A percentile compares a stretch with the other conserved stretches of the same genome.
Evolutionary conservation across 2,113 vertebrate species (phyloP).

Genomic region (Ondatra zibethicus): DNA sequence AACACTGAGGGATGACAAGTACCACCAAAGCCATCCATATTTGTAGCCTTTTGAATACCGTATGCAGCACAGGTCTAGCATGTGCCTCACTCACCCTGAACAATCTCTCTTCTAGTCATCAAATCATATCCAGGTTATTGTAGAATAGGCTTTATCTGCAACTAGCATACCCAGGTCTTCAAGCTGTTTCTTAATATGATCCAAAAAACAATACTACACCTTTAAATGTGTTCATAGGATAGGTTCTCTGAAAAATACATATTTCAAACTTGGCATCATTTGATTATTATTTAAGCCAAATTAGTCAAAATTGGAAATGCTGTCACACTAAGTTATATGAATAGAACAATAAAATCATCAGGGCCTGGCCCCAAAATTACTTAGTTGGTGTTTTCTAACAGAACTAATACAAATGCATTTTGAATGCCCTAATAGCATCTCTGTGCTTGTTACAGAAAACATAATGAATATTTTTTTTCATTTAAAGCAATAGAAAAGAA

Average conservation of each 20-base stretch:
- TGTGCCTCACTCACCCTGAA: background rate
- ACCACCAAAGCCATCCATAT: background rate
- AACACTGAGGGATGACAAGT: background rate
- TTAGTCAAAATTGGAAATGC: slow-evolving; percentile 53
- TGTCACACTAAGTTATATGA: background rate
- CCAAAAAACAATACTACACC: background rate
- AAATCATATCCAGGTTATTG: background rate
- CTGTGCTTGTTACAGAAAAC: slow-evolving; percentile 2
- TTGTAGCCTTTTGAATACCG: background rate
- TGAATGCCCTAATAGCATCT: background rate
- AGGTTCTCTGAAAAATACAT: slow-evolving; percentile 1
- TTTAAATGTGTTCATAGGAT: background rate
- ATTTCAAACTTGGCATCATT: slow-evolving; percentile 22
- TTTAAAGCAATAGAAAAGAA: slow-evolving; percentile 29
- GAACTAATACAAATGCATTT: slow-evolving; percentile 41
- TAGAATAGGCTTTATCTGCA: background rate
- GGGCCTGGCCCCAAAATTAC: background rate
- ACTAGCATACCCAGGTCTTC: background rate
- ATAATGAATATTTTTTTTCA: slow-evolving; percentile 51
- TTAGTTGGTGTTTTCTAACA: background rate
- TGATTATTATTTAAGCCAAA: slow-evolving; percentile 44
- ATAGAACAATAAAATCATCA: slow-evolving; percentile 42
- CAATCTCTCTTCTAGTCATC: background rate
- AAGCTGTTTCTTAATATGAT: slow-evolving; percentile 11
- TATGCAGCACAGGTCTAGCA: background rate